Base-by-base conservation (phyloP, 2,797 vertebrate species). In the Poecilia velifera region DNA sequence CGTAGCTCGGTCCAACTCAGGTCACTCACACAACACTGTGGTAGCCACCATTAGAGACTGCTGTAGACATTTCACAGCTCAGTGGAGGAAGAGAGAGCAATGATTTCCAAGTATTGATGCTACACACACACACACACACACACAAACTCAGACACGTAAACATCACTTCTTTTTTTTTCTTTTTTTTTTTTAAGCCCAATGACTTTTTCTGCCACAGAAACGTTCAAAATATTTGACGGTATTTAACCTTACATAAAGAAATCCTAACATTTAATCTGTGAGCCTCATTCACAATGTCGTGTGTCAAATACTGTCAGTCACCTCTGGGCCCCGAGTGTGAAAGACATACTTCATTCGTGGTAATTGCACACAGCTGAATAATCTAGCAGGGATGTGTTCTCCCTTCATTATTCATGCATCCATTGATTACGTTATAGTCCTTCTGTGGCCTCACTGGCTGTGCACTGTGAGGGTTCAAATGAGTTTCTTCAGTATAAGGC, bases 401-500 rank as follows among this genome's bases (percentile, higher is more conserved):
- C 70, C 77, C 64, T 74, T 73, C 39, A 84, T 68, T 41, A 76
- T 74, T 62, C 14, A 74, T 41, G 72, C 76, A 64, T 53, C 41
- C 73, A 72, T 87, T 55, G 73, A 78, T 84, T 82, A 73, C 36
- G 18, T 76, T 72, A 10, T 46, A 73, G 74, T 85, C 70, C 77
- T 90, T 62, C 43, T 82, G 79, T 81, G 82, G 78, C 81, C 66
- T 80, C 59, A 57, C 55, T 81, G 20, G 46, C 81, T 80, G 73
- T 84, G 78, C 82, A 87, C 86, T 68, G 34, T 86, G 78, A 89
- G 85, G 88, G 51, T 76, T 82, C 88, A 82, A 88, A 91, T 91
- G 90, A 86, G 49, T 90, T 88, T 88, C 83, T 74, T 84, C 84
- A 84, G 85, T 91, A 84, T 88, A 82, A 87, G 80, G 82, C 91